These are phyloP conservation scores for Saccostrea cuccullata DNA, from an alignment of 1,140 invertebrate genomes.

Conservation along the genomic window DNA sequence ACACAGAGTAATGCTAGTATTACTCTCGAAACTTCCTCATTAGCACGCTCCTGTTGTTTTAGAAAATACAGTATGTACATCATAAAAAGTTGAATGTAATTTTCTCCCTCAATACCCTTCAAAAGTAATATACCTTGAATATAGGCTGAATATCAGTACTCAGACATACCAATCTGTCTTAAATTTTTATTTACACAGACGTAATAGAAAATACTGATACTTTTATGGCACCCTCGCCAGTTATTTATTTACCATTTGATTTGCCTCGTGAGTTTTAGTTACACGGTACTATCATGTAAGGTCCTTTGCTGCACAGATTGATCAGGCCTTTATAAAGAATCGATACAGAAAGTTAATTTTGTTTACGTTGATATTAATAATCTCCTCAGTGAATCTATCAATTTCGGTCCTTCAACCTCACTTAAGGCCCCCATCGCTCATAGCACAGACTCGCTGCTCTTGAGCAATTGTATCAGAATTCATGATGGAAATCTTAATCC, in stretches of 20 bases:
- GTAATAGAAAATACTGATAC: neutral
- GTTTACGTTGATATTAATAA: constrained; percentile 22
- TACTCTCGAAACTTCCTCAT: no score
- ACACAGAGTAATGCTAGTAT: no score
- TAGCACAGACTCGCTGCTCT: neutral
- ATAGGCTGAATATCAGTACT: neutral
- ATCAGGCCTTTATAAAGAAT: neutral
- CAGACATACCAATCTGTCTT: neutral
- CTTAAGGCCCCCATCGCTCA: neutral
- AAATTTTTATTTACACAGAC: neutral
- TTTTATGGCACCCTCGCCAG: neutral
- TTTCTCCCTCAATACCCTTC: no score
- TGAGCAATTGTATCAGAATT: neutral
- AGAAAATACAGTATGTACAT: no score
- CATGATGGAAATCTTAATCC: neutral
- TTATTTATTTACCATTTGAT: neutral
- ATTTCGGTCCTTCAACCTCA: constrained; percentile 1
- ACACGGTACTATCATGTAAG: neutral
- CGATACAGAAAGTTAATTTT: constrained; percentile 19
- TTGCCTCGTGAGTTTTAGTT: neutral
- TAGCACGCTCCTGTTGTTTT: no score
- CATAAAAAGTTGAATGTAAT: no score
- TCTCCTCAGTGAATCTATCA: constrained; percentile 28
- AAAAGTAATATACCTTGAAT: no score
- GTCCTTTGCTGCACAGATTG: constrained; percentile 9